Evolutionary conservation across 2,888 invertebrate species (phyloP), one percentile per base, ranked within the genome.

Genomic region (Aspidiotus destructor): DNA sequence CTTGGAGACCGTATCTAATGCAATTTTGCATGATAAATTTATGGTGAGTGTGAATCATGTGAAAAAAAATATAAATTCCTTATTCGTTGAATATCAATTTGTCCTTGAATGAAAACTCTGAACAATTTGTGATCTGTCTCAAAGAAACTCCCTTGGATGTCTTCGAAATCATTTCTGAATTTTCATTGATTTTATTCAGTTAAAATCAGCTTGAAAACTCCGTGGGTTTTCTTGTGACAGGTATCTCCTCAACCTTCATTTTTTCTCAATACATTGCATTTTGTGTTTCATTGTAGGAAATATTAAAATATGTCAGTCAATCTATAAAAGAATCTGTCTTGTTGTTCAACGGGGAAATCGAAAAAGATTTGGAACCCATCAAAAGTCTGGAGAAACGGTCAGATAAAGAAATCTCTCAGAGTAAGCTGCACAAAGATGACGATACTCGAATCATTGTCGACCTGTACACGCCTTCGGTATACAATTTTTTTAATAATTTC

Each of bases 231-330:
- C n/a, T n/a, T n/a, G n/a, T n/a, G n/a, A n/a, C 16, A 15, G 8
- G 9, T 11, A 16, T 54, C 16, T 16, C n/a, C 8, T 16, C 16
- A 54, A 16, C 52, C 2, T 52, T n/a, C n/a, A n/a, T 1, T 52
- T 52, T 52, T 52, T 52, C n/a, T 52, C 11, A 5, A 5, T 3
- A 52, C 52, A 54, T 54, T 54, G 3, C 1, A 16, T 54, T 54
- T 54, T 54, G 9, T 16, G 16, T 17, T 5, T 58, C 5, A 40
- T 58, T 52, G 9, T 41, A 67, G 67, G 67, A 67, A 28, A 67
- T 67, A 52, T 40, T 67, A 15, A 67, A 67, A 52, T 60, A 67
- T 16, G 67, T 67, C n/a, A 67, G 67, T 44, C 48, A 67, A 60
- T 67, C 67, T 17, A 60, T 67, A 0, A 60, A 52, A 48, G 67